Evolutionary conservation across 2,888 invertebrate species (phyloP).

Genomic region (Diaperis boleti): DNA sequence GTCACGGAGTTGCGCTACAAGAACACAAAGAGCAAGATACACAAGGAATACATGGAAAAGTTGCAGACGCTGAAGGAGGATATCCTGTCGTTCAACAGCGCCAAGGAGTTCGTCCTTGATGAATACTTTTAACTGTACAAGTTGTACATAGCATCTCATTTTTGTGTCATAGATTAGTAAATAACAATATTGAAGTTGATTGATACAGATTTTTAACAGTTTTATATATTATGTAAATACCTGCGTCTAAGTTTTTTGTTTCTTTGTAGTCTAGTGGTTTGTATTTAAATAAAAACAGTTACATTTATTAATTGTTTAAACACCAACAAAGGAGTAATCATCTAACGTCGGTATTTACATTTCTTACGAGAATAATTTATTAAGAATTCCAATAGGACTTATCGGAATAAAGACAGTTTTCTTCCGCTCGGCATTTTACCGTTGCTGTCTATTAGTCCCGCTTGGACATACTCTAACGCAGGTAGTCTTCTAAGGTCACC

Average conservation of each 20-base stretch:
- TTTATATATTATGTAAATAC: too few species aligned
- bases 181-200: too few species aligned
- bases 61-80: conserved; percentile 70
- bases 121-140: conserved; percentile 20
- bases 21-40: conserved; percentile 71
- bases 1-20: conserved; percentile 79
- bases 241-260: neutral
- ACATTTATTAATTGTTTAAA: neutral
- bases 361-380: too few species aligned
- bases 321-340: conserved; percentile 3
- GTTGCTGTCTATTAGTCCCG: conserved; percentile 68
- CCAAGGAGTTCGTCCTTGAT: conserved; percentile 68
- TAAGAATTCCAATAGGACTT: too few species aligned
- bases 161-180: too few species aligned
- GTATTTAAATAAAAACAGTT: neutral
- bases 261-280: neutral
- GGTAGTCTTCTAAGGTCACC: conserved; percentile 88
- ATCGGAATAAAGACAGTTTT: conserved; percentile 69
- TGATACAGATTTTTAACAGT: too few species aligned
- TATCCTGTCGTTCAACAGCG: conserved; percentile 72
- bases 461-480: conserved; percentile 78
- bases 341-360: conserved; percentile 9
- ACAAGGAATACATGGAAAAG: conserved; percentile 71
- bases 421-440: conserved; percentile 68
- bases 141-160: too few species aligned